Conservation (phyloP, 2,888 invertebrate genomes). For the Chironomus riparius region DNA sequence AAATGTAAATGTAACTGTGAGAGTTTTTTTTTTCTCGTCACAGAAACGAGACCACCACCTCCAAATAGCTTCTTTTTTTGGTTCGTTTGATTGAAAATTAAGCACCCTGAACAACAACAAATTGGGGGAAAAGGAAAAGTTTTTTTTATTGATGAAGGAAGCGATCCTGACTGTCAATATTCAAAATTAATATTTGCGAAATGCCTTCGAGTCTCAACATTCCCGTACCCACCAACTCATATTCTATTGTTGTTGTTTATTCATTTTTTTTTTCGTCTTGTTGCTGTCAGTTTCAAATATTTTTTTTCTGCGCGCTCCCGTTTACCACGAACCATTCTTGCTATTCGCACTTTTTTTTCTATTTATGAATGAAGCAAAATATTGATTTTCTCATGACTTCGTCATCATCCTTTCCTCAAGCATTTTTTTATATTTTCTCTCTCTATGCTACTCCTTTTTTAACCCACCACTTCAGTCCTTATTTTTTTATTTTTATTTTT, state of each 20-base stretch:
- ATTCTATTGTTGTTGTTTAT: background rate
- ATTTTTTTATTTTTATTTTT: background rate
- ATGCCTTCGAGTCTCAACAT: background rate
- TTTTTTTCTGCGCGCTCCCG: background rate
- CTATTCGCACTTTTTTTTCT: background rate
- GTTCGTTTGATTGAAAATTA: slow-evolving; percentile 26
- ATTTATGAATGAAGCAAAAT: background rate
- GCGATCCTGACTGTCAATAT: background rate
- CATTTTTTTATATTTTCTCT: background rate
- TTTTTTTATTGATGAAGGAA: background rate
- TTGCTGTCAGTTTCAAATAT: slow-evolving; percentile 1
- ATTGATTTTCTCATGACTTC: background rate
- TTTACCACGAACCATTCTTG: background rate
- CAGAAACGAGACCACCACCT: background rate
- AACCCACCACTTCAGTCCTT: background rate
- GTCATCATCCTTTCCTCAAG: background rate
- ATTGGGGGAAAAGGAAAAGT: background rate
- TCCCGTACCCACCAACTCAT: background rate
- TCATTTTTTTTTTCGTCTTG: background rate
- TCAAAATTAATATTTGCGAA: background rate
- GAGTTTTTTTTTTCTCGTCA: slow-evolving; percentile 1
- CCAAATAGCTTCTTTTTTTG: background rate
- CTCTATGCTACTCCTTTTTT: background rate
- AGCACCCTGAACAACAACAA: background rate
- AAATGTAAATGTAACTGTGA: background rate